Evolutionary conservation across 2,113 vertebrate genomes (phyloP).

Genomic region (Paralichthys olivaceus): DNA sequence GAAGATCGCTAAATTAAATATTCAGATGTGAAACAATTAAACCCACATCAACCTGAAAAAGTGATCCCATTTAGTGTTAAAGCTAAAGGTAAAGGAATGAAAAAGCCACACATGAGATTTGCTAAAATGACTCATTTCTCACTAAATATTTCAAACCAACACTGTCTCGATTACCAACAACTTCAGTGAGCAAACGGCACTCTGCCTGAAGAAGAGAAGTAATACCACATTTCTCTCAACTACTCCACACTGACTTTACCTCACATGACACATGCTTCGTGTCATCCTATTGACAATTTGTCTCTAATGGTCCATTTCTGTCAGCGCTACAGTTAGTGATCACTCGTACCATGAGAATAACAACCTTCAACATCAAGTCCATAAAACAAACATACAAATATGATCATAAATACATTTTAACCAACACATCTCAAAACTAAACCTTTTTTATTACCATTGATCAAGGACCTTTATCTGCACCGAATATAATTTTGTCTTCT

Average conservation of each 20-base stretch:
- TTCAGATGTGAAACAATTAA: not conserved
- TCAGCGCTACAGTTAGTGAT: slow-evolving; percentile 5
- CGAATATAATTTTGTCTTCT: not conserved
- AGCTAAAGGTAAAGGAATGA: not conserved
- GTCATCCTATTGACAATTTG: not conserved
- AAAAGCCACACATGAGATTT: not conserved
- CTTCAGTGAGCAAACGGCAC: slow-evolving; percentile 7
- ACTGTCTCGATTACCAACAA: not conserved
- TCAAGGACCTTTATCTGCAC: not conserved
- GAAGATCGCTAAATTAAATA: not conserved
- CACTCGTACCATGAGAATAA: not conserved
- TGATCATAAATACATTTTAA: not conserved
- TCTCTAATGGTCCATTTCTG: slow-evolving; percentile 6
- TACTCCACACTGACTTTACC: slow-evolving; percentile 3
- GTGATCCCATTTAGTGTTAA: slow-evolving; percentile 9
- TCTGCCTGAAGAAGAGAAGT: not conserved
- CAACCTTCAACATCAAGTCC: not conserved
- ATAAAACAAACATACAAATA: not conserved
- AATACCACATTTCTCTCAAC: not conserved
- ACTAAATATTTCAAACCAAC: not conserved
- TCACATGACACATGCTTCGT: slow-evolving; percentile 6
- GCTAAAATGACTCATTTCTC: not conserved
- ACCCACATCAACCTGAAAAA: not conserved
- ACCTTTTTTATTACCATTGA: not conserved
- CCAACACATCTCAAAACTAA: not conserved